Conservation (phyloP, 2,113 vertebrate genomes). For the Aplodontia rufa region DNA sequence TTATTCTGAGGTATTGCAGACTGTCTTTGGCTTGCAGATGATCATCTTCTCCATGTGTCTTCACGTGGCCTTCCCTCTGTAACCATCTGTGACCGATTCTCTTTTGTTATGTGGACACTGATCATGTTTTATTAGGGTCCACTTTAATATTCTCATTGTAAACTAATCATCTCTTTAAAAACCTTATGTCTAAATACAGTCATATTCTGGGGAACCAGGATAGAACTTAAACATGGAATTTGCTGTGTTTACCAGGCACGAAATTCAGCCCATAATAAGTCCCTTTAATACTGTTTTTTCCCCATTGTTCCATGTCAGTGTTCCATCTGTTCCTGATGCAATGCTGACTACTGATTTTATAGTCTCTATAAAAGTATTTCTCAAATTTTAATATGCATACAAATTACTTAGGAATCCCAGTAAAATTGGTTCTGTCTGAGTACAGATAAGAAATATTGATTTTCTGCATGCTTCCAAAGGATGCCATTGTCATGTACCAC, state of each 20-base stretch:
- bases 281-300: not conserved
- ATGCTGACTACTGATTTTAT: not conserved
- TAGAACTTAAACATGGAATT: not conserved
- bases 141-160: not conserved
- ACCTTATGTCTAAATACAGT: not conserved
- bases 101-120: not conserved
- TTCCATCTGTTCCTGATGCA: not conserved
- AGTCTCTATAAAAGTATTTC: not conserved
- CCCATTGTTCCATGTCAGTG: not conserved
- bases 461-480: not conserved
- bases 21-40: not conserved
- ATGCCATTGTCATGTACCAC: not conserved
- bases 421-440: not conserved
- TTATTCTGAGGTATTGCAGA: not conserved
- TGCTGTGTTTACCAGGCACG: not conserved
- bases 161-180: not conserved
- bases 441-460: not conserved
- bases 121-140: not conserved
- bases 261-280: not conserved
- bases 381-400: not conserved
- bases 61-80: not conserved
- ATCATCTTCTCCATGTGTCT: not conserved
- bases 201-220: not conserved
- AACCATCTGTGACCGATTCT: not conserved
- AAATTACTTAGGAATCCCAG: not conserved